phyloP scores from a whole-genome alignment of 1,140 invertebrate species.

The Drosophila tristis region DNA sequence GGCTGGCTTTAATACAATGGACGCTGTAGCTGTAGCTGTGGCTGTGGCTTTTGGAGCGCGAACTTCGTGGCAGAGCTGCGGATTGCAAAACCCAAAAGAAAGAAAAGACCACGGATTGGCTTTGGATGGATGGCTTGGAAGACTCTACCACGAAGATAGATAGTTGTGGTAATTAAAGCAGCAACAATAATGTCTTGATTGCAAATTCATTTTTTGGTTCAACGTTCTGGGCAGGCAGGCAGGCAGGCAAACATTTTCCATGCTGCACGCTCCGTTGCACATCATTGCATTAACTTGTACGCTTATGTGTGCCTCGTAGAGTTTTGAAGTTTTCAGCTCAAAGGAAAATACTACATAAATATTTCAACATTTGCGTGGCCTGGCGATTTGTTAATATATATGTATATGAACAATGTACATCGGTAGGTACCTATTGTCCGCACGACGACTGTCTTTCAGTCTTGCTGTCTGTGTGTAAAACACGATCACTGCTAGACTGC shows the following conservation, averaged over 20 bases:
- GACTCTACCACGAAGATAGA: too few relatives aligned
- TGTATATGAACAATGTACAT: too few relatives aligned
- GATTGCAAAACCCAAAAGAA: slow-evolving; percentile 22
- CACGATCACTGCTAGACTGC: slow-evolving; percentile 37
- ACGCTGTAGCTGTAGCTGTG: slow-evolving; percentile 9
- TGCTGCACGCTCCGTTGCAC: slow-evolving; percentile 68
- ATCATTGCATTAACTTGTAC: slow-evolving; percentile 67
- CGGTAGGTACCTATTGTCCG: too few relatives aligned
- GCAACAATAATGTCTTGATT: slow-evolving; percentile 47
- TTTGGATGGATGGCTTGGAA: slow-evolving; percentile 16
- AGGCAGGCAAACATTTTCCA: slow-evolving; percentile 51
- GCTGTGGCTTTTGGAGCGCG: slow-evolving; percentile 49
- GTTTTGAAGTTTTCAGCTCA: too few relatives aligned
- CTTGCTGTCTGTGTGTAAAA: slow-evolving; percentile 26
- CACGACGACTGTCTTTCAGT: too few relatives aligned
- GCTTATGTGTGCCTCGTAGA: slow-evolving; percentile 24
- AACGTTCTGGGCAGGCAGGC: slow-evolving; percentile 53
- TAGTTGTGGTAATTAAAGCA: slow-evolving; percentile 38
- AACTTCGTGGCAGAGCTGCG: slow-evolving; percentile 28
- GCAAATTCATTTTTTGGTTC: slow-evolving; percentile 64
- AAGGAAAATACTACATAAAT: slow-evolving; percentile 41
- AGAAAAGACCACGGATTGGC: slow-evolving; percentile 14
- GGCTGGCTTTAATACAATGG: slow-evolving; percentile 44
- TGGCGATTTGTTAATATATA: slow-evolving; percentile 48
- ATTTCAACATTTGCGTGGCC: slow-evolving; percentile 38